Conservation (phyloP, 2,888 invertebrate species). For the Tinea trinotella region DNA sequence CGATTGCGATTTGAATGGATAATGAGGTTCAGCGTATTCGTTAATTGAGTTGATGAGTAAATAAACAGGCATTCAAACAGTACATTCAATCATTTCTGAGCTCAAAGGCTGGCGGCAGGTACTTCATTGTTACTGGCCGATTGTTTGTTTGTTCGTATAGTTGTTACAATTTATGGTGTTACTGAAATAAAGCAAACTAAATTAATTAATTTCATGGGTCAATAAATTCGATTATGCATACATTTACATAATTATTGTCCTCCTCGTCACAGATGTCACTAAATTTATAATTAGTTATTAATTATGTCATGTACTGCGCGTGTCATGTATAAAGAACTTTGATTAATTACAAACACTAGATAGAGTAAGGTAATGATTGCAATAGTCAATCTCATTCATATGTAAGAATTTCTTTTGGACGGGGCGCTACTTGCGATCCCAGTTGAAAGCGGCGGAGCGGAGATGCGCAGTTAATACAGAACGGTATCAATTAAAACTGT, state of each 20-base stretch:
- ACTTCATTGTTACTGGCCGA: conserved; percentile 40
- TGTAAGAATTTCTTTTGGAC: conserved; percentile 16
- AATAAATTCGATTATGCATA: background rate
- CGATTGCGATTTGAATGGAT: conserved; percentile 63
- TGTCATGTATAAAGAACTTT: no score
- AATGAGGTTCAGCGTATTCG: conserved; percentile 55
- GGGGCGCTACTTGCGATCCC: conserved; percentile 6
- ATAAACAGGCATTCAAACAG: conserved; percentile 43
- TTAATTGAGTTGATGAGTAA: conserved; percentile 66
- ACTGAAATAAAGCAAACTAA: conserved; percentile 9
- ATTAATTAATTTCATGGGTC: background rate
- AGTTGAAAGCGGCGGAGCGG: conserved; percentile 10
- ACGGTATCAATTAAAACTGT: conserved; percentile 69
- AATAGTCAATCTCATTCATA: conserved; percentile 10
- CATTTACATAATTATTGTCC: background rate
- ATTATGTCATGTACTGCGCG: no score
- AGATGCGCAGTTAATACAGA: conserved; percentile 52
- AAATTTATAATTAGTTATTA: no score
- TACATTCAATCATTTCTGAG: conserved; percentile 46
- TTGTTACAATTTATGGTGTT: conserved; percentile 16
- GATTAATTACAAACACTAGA: background rate
- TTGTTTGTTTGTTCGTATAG: conserved; percentile 25
- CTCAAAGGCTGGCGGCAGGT: conserved; percentile 46
- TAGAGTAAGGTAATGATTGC: background rate
- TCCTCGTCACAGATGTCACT: no score